Conservation (phyloP, 2,113 vertebrate species). For the Ophiodon elongatus region DNA sequence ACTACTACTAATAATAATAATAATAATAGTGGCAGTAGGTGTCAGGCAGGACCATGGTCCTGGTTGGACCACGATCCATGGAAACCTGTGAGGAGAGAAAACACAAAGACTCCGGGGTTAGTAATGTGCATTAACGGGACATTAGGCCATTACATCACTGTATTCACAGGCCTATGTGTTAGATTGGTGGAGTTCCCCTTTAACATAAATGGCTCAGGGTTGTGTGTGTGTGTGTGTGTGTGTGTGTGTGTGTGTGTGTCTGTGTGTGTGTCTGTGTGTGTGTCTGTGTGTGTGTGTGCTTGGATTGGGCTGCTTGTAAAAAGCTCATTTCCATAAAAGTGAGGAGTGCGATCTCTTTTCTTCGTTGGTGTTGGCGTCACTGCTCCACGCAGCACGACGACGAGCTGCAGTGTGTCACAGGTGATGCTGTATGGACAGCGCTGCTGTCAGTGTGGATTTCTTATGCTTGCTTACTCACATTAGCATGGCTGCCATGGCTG, state of each 20-base stretch:
- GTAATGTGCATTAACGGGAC: too few relatives aligned
- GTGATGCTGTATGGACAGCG: constrained; percentile 38
- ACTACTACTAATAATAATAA: too few relatives aligned
- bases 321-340: neutral
- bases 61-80: too few relatives aligned
- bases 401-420: constrained; percentile 39
- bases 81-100: too few relatives aligned
- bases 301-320: neutral
- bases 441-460: constrained; percentile 60
- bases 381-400: neutral
- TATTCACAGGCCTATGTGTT: neutral
- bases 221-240: neutral
- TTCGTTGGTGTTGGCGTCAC: neutral
- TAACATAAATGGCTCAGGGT: neutral
- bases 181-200: neutral
- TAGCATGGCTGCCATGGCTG: constrained; percentile 59
- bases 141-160: neutral
- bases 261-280: too few relatives aligned
- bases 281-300: neutral
- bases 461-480: constrained; percentile 56
- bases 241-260: too few relatives aligned
- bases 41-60: too few relatives aligned
- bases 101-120: too few relatives aligned
- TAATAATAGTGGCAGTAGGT: too few relatives aligned
- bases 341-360: neutral